phyloP scores from a whole-genome alignment of 23 tunicate genomes.

The Trididemnum miniatum region DNA sequence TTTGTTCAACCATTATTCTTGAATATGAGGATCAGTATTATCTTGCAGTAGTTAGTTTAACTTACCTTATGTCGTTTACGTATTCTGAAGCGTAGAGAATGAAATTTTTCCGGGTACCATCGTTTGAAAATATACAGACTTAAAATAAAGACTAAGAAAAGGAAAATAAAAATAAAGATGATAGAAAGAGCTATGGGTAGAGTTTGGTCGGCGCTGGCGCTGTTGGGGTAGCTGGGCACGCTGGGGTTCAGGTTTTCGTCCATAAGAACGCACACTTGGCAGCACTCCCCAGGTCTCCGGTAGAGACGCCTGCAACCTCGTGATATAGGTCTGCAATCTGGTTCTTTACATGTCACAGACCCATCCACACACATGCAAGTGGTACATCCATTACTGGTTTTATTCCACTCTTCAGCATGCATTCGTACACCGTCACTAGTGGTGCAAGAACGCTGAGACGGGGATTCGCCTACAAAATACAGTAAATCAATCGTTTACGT shows the following conservation, averaged over 20 bases:
- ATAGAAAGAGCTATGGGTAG: neutral
- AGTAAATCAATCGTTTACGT: no score
- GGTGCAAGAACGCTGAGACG: conserved; percentile 8
- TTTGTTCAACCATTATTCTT: no score
- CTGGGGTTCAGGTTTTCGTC: neutral
- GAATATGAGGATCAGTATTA: no score
- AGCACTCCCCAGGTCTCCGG: conserved; percentile 53
- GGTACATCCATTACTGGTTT: conserved; percentile 23
- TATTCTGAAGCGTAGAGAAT: neutral
- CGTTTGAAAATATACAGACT: neutral
- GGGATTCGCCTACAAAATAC: conserved; percentile 14
- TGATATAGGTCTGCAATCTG: conserved; percentile 38
- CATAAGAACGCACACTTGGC: conserved; percentile 36
- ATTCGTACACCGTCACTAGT: neutral
- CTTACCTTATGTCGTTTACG: neutral
- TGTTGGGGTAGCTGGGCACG: neutral
- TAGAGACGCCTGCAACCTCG: conserved; percentile 8
- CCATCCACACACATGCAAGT: conserved; percentile 56
- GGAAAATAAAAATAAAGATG: neutral
- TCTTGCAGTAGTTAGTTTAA: no score
- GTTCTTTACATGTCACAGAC: conserved; percentile 7
- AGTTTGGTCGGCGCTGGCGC: neutral
- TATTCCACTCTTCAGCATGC: conserved; percentile 53
- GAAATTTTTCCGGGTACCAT: neutral
- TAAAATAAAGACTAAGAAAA: no score